Percentiles rank a stretch among this genome's conserved stretches.
Conservation (phyloP, 2,888 invertebrate species). For the Stenchaetothrips biformis region DNA sequence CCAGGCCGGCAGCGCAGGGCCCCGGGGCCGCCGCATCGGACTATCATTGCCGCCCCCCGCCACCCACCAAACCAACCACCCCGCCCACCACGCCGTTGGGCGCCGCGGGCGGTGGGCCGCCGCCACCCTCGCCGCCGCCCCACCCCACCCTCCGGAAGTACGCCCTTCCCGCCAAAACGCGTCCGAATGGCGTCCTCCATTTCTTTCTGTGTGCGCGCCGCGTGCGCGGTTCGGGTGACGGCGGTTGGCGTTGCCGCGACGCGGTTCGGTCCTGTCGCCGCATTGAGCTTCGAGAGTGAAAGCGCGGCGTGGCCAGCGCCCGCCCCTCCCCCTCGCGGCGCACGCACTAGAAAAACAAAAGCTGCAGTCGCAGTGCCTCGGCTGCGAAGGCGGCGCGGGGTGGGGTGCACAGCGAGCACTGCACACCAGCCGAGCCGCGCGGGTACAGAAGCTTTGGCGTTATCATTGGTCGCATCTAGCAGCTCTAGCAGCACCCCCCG, state of each 20-base stretch:
- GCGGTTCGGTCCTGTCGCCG: not conserved
- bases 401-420: not conserved
- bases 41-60: not conserved
- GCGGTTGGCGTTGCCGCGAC: not conserved
- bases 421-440: not conserved
- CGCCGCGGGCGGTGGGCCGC: not conserved
- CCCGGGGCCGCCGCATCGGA: not conserved
- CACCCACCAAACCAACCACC: not conserved
- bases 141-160: not conserved
- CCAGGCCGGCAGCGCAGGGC: not conserved
- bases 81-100: not conserved
- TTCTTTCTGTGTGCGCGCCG: no score
- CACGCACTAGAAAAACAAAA: not conserved
- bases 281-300: not conserved
- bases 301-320: not conserved
- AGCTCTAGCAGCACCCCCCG: not conserved
- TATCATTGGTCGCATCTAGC: constrained; percentile 3
- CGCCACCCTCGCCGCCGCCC: not conserved
- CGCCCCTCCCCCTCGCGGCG: not conserved
- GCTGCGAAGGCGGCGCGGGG: not conserved
- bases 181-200: no score
- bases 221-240: no score
- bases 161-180: not conserved
- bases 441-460: constrained; percentile 16
- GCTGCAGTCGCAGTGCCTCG: not conserved